Evolutionary conservation across 64 coral and sea anemone genomes (phyloP).

Genomic region (Montipora sp.): DNA sequence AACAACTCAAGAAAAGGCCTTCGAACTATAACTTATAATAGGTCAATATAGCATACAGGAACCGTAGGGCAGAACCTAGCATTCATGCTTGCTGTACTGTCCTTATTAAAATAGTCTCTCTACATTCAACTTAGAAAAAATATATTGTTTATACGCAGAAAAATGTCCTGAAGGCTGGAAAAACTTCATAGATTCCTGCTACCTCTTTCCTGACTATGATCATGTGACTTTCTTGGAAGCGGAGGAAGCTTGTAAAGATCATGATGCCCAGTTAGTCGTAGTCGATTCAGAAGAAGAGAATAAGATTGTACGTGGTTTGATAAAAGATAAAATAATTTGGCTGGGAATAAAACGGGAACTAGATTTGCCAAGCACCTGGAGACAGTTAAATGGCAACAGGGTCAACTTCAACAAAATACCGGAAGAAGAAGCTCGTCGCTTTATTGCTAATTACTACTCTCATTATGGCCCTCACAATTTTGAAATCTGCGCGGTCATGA

Average conservation of each 20-base stretch:
- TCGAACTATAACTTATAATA: too few species aligned
- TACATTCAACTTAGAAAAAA: too few species aligned
- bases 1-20: too few species aligned
- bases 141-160: not conserved
- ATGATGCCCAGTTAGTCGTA: not conserved
- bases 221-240: not conserved
- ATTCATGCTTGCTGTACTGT: too few species aligned
- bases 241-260: not conserved
- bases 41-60: too few species aligned
- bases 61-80: too few species aligned
- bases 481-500: not conserved
- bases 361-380: not conserved
- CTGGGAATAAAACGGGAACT: not conserved
- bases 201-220: not conserved
- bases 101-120: too few species aligned
- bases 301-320: not conserved
- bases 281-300: not conserved
- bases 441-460: not conserved
- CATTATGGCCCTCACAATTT: not conserved
- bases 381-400: not conserved
- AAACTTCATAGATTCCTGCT: not conserved
- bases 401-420: not conserved
- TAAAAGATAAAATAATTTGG: not conserved
- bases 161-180: conserved; percentile 30
- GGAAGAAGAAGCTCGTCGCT: not conserved